Evolutionary conservation across 2,797 vertebrate genomes (phyloP).

Genomic region (Cossypha caffra): DNA sequence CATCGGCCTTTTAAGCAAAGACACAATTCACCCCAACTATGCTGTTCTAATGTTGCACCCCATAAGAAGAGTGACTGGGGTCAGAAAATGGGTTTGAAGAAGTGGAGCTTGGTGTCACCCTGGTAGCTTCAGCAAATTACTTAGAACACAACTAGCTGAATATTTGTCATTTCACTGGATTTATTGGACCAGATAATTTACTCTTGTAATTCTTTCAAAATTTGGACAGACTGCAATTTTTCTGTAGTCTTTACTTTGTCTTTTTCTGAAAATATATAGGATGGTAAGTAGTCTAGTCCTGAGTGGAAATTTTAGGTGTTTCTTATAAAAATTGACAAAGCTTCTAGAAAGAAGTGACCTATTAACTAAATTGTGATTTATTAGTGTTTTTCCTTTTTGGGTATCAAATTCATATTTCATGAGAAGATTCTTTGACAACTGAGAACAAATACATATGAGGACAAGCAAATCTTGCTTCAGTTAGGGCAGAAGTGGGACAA

Average conservation of each 20-base stretch:
- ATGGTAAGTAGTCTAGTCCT: background rate
- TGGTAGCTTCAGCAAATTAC: background rate
- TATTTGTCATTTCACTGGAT: background rate
- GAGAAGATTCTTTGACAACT: background rate
- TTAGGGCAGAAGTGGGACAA: background rate
- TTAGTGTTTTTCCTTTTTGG: background rate
- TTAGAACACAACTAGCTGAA: background rate
- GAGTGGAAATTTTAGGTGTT: background rate
- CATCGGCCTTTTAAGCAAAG: background rate
- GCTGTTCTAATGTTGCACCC: background rate
- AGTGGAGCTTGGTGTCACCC: background rate
- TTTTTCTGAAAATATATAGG: constrained; percentile 1
- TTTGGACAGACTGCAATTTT: background rate
- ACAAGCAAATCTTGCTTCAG: background rate
- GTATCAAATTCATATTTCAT: background rate
- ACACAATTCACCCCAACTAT: background rate
- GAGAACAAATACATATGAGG: background rate
- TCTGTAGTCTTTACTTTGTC: background rate
- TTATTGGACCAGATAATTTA: background rate
- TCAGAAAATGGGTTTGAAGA: background rate
- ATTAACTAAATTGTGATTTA: background rate
- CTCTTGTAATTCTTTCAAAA: background rate
- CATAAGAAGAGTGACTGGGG: background rate
- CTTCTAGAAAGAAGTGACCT: background rate
- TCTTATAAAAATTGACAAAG: background rate